phyloP scores from a whole-genome alignment of 2,113 vertebrate genomes.

The Hemichromis elongatus region DNA sequence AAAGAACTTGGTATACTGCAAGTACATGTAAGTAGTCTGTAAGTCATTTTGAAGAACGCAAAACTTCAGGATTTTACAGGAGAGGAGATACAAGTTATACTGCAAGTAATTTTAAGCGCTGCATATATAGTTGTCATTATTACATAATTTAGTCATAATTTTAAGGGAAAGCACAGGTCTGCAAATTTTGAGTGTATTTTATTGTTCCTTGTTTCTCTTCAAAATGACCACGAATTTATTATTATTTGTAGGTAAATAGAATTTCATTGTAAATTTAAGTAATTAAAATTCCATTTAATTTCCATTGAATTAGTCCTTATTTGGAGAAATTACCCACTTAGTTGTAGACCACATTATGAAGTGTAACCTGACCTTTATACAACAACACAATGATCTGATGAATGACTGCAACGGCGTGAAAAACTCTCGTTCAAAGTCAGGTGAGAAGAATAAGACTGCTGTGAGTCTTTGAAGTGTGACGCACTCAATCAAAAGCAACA shows the following conservation, averaged over 20 bases:
- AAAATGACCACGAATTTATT: neutral
- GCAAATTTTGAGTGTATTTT: neutral
- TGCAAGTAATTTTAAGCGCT: neutral
- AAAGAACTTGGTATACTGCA: neutral
- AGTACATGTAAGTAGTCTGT: neutral
- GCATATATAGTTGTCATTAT: neutral
- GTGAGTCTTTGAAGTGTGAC: neutral
- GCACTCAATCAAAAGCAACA: neutral
- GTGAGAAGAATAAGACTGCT: neutral
- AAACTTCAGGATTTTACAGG: neutral
- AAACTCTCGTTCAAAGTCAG: neutral
- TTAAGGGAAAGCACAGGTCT: neutral
- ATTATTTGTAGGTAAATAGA: neutral
- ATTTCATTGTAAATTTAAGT: neutral
- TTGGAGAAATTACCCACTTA: neutral
- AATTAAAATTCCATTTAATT: neutral
- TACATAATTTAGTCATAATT: neutral
- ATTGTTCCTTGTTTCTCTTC: neutral
- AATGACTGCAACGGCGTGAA: neutral
- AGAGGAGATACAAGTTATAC: neutral
- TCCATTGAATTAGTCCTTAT: neutral
- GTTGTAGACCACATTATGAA: neutral
- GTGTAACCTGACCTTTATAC: neutral
- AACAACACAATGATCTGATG: neutral
- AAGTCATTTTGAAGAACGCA: neutral